Conservation (phyloP, 92 coral and sea anemone genomes). For the Parazoanthus swiftii region DNA sequence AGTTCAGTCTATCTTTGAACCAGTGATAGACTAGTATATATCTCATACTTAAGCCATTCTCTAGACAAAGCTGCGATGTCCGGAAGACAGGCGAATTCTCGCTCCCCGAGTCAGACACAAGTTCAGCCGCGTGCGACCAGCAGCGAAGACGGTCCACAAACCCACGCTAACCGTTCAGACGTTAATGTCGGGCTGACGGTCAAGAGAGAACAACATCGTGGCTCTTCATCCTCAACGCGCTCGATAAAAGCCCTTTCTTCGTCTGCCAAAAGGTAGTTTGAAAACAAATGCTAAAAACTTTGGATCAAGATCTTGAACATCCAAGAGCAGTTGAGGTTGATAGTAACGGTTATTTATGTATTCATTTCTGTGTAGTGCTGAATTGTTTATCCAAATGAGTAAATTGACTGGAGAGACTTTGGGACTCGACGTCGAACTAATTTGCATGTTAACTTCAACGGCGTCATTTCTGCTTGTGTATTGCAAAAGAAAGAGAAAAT, state of each 20-base stretch:
- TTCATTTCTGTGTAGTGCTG: conserved; percentile 43
- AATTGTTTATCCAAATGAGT: conserved; percentile 49
- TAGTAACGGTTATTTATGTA: conserved; percentile 36
- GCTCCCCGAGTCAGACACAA: conserved; percentile 21
- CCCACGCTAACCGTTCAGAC: neutral
- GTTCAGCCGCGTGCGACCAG: conserved; percentile 21
- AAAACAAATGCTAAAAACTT: neutral
- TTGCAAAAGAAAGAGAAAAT: conserved; percentile 13
- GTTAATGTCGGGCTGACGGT: conserved; percentile 37
- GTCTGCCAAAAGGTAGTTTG: conserved; percentile 59
- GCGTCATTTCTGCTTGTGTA: conserved; percentile 46
- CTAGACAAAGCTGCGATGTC: conserved; percentile 31
- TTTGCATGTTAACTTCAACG: conserved; percentile 97
- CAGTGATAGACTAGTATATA: neutral
- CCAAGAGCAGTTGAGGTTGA: conserved; percentile 6
- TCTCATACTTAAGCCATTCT: neutral
- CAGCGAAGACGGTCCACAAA: conserved; percentile 9
- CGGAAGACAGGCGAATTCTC: conserved; percentile 44
- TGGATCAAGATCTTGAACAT: neutral
- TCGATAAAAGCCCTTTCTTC: conserved; percentile 52
- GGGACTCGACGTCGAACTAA: conserved; percentile 58
- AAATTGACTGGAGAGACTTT: conserved; percentile 42
- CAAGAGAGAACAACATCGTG: conserved; percentile 36
- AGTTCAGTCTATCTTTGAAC: conserved; percentile 2
- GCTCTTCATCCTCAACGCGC: conserved; percentile 30